Evolutionary conservation across 1,140 invertebrate species (phyloP).

Genomic region (Drosophila melanica): DNA sequence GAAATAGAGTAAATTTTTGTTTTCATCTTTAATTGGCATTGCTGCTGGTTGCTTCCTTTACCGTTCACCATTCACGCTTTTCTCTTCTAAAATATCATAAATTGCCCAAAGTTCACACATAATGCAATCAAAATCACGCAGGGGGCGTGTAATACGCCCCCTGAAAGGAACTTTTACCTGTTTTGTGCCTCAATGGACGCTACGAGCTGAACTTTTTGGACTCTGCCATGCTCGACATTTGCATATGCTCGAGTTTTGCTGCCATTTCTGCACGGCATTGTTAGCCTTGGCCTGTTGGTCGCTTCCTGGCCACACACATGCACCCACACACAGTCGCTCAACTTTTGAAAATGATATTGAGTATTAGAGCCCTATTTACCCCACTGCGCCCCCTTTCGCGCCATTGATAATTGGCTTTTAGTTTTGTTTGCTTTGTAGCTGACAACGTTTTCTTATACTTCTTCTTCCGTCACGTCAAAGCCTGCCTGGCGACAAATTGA

Average conservation of each 20-base stretch:
- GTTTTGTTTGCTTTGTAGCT: constrained; percentile 42
- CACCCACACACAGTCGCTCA: background rate
- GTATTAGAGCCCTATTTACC: constrained; percentile 29
- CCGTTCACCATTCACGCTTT: background rate
- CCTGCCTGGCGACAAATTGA: constrained; percentile 57
- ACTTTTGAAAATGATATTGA: constrained; percentile 55
- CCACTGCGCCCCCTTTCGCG: background rate
- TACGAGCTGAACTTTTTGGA: constrained; percentile 3
- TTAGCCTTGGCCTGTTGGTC: constrained; percentile 38
- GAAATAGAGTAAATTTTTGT: too few relatives aligned
- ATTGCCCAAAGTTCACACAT: constrained; percentile 13
- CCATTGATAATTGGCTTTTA: constrained; percentile 60
- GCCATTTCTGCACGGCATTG: constrained; percentile 21
- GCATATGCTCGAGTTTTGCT: constrained; percentile 30
- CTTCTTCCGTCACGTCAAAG: background rate
- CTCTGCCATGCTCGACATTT: constrained; percentile 11
- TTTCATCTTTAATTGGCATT: background rate
- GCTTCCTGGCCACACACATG: constrained; percentile 16
- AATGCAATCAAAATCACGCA: constrained; percentile 20
- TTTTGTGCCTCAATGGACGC: constrained; percentile 2
- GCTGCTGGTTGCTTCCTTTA: background rate
- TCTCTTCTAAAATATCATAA: background rate
- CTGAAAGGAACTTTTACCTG: constrained; percentile 10
- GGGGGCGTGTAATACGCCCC: background rate
- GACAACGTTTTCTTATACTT: constrained; percentile 13